These are phyloP conservation scores for Drosophila orena DNA, from an alignment of 1,140 invertebrate species.

Conservation along the genomic window DNA sequence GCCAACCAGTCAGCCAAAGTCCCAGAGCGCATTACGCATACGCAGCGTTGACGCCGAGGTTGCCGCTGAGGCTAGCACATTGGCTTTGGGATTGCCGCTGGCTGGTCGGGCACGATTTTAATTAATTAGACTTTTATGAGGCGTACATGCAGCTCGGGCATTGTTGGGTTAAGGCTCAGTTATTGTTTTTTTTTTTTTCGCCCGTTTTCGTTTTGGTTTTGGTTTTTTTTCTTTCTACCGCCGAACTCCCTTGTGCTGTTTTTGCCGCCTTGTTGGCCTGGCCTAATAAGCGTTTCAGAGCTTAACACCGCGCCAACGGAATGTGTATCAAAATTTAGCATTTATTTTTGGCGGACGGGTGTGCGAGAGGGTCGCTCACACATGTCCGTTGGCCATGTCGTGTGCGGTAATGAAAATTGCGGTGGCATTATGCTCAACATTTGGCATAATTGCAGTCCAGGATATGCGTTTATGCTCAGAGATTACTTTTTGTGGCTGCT, in stretches of 20 bases:
- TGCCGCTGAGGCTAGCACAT: conserved; percentile 31
- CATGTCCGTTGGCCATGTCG: conserved; percentile 56
- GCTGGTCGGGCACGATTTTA: conserved; percentile 75
- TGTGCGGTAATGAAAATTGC: conserved; percentile 78
- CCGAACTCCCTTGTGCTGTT: conserved; percentile 21
- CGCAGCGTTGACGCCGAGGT: conserved; percentile 61
- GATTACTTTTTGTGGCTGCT: conserved; percentile 78
- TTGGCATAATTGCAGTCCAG: conserved; percentile 77
- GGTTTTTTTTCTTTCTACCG: background rate
- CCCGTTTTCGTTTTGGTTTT: background rate
- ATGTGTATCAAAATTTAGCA: conserved; percentile 70
- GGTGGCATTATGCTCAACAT: conserved; percentile 79
- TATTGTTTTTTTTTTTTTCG: conserved; percentile 70
- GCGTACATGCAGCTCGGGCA: conserved; percentile 64
- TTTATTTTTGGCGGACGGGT: conserved; percentile 48
- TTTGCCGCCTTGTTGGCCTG: conserved; percentile 21
- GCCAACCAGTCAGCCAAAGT: conserved; percentile 58
- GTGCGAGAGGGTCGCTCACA: conserved; percentile 3
- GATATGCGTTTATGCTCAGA: conserved; percentile 82
- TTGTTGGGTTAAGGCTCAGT: conserved; percentile 75
- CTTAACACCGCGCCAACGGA: conserved; percentile 64
- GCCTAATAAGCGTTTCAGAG: conserved; percentile 66
- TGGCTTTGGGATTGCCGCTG: conserved; percentile 57
- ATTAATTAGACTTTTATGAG: conserved; percentile 83
- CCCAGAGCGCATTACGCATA: conserved; percentile 78